Evolutionary conservation across 2,113 vertebrate genomes (phyloP), one percentile per base, ranked within the genome.

Genomic region (Tachycineta bicolor): DNA sequence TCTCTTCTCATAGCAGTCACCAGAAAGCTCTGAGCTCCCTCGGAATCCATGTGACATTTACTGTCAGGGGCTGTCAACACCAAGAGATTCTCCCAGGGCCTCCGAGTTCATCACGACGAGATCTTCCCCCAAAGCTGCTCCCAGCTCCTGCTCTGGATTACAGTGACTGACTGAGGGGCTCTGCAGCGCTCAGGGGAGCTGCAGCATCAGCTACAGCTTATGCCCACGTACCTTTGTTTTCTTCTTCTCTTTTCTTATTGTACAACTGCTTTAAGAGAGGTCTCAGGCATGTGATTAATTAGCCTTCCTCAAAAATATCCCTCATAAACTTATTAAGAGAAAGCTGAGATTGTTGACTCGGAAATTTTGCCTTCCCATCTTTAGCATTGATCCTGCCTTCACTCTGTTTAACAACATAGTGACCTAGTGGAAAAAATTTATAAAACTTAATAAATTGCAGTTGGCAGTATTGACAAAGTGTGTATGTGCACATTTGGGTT

Each of bases 51-150:
- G 93, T 94, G 95, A 96, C 96, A 96, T 95, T 96, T 96, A 92
- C 93, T 97, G 96, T 96, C 96, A 96, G 96, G 91, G 94, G 86
- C 94, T 97, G 96, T 97, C 96, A 97, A 94, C 96, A 96, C 95
- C 94, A 94, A 64, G 39, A 95, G 94, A 95, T 95, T 96, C 91
- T 97, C 95, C 64, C 89, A 92, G 95, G 96, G 95, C 94, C 77
- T 96, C 56, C 0, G 29, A 96, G 90, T 97, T 97, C 94, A 97
- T 95, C 94, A 70, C 89, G 92, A 83, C 24, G 52, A 90, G 86
- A 87, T 83, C 68, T 23, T 87, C 77, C 76, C 95, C 86, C 93
- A 83, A 68, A 93, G 75, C 7, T 13, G 2, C 53, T 81, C 83
- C 95, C 64, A 41, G 33, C 50, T 74, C 65, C 83, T 71, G 73